Percentiles rank a stretch among this genome's conserved stretches.
Evolutionary conservation across 2,888 invertebrate species (phyloP).

Genomic region (Chloromyia formosa): DNA sequence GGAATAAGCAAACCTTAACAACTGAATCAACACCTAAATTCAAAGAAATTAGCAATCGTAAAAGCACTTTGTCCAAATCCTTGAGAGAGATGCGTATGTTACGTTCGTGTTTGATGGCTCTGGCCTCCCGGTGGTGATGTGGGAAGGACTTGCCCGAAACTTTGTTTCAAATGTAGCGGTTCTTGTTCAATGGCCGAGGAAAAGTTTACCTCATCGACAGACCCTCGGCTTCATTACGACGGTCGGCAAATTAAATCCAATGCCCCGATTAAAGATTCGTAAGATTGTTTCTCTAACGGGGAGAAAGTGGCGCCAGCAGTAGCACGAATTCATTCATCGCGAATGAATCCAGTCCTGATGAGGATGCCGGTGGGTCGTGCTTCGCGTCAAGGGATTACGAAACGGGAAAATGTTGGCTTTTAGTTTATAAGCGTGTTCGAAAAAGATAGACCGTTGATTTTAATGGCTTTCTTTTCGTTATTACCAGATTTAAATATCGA

Average conservation of each 20-base stretch:
- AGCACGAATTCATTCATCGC: conserved; percentile 21
- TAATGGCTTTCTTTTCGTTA: no score
- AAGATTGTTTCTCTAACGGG: conserved; percentile 14
- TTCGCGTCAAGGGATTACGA: background rate
- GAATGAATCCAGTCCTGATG: background rate
- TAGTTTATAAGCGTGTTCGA: no score
- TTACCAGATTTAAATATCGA: no score
- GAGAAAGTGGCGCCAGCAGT: no score
- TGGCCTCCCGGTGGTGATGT: background rate
- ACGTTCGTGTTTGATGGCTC: no score
- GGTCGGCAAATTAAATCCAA: conserved; percentile 47
- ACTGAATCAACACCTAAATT: conserved; percentile 47
- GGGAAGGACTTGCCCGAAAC: background rate
- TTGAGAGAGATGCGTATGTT: background rate
- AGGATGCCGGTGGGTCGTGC: background rate
- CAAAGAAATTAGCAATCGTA: conserved; percentile 48
- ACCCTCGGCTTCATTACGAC: conserved; percentile 44
- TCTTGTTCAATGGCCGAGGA: background rate
- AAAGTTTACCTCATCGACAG: conserved; percentile 19
- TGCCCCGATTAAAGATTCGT: conserved; percentile 29
- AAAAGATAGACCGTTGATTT: no score
- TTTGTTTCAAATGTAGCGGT: conserved; percentile 11
- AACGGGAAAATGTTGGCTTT: background rate
- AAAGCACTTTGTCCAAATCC: conserved; percentile 44
- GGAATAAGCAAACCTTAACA: conserved; percentile 47